Evolutionary conservation across 2,113 vertebrate species (phyloP), one percentile per base, ranked within the genome.

Genomic region (Galbula dea): DNA sequence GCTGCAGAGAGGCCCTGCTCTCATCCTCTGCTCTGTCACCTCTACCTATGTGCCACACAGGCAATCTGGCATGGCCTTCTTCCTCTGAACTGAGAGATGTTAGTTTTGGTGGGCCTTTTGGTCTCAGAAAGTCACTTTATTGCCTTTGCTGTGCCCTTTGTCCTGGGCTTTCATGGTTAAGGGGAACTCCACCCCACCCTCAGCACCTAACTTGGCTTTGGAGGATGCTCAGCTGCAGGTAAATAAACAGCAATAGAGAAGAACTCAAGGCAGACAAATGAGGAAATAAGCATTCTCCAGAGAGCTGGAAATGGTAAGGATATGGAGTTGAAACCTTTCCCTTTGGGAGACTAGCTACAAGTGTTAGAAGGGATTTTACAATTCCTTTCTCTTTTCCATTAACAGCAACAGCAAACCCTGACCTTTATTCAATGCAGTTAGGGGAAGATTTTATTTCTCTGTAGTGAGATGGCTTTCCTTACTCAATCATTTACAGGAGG

Each of bases 21-120:
- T 45, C 23, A 0, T n/a, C 65, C 77, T 34, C 75, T 58, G 19
- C 6, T 2, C 73, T 66, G 32, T 67, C 83, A 68, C 34, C 45
- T 46, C 66, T 29, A 32, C 7, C 37, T 45, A 71, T 6, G 6
- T 62, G 37, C 52, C 46, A 29, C 52, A 27, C 10, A 3, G 7
- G 4, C 32, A 12, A 32, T 30, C 58, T 58, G 52, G 63, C 48
- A 23, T 1, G 5, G 61, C 52, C 83, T 46, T 14, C 21, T 17
- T 34, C 23, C 29, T n/a, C 80, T 6, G 5, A 26, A 30, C 26
- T 0, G 4, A 58, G 34, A 51, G 10, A 7, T 0, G 41, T 43
- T 43, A 32, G 10, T 39, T 76, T 17, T 46, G 26, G 48, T 22
- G 59, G 20, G 52, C 12, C 17, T 0, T 22, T 58, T 45, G 4